These are phyloP conservation scores for Notodonta dromedarius DNA, from an alignment of 2,888 invertebrate species.

Conservation along the genomic window DNA sequence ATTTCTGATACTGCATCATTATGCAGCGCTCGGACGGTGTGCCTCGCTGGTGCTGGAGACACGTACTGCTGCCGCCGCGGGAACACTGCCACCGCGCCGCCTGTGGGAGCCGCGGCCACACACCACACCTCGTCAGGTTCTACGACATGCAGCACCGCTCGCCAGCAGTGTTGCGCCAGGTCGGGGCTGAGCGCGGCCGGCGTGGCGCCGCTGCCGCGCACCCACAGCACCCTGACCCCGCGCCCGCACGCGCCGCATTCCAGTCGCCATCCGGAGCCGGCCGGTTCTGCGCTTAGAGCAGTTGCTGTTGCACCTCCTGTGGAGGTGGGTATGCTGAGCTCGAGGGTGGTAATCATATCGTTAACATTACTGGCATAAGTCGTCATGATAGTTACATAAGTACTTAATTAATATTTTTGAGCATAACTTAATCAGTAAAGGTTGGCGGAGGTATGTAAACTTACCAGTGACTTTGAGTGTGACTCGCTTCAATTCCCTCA, in stretches of 20 bases:
- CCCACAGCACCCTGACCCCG: conserved; percentile 61
- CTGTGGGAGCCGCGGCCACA: conserved; percentile 55
- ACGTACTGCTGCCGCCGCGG: conserved; percentile 55
- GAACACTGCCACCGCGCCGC: conserved; percentile 73
- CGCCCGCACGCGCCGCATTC: conserved; percentile 76
- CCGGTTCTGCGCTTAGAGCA: conserved; percentile 59
- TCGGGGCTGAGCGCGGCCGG: conserved; percentile 61
- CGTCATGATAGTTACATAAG: too few relatives aligned
- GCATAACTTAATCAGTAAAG: too few relatives aligned
- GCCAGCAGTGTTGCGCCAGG: conserved; percentile 73
- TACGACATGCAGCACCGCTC: conserved; percentile 61
- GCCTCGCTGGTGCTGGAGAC: conserved; percentile 68
- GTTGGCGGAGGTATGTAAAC: conserved; percentile 9
- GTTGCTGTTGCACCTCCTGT: conserved; percentile 70
- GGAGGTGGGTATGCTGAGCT: not conserved
- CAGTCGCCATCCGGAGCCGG: conserved; percentile 67
- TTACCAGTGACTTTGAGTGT: conserved; percentile 71
- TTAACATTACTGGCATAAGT: too few relatives aligned
- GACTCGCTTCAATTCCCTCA: conserved; percentile 71
- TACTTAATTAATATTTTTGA: too few relatives aligned
- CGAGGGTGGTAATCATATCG: too few relatives aligned
- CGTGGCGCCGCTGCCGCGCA: conserved; percentile 42
- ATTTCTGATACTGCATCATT: conserved; percentile 26
- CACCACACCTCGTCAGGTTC: conserved; percentile 76
- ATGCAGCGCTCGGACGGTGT: conserved; percentile 62